Evolutionary conservation across 1,140 invertebrate species (phyloP).

Genomic region (Macrosteles quadrilineatus): DNA sequence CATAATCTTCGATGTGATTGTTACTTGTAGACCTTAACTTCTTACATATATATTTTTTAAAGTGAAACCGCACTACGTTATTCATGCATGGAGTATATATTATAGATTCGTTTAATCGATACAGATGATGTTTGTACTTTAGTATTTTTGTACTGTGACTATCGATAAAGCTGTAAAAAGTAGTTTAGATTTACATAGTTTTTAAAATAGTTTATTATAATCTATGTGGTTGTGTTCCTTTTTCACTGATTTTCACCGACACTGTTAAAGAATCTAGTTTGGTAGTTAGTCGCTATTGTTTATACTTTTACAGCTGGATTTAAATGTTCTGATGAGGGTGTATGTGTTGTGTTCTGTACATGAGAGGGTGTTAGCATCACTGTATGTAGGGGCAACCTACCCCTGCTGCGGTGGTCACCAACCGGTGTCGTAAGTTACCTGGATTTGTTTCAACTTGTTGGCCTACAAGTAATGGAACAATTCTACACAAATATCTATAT

Average conservation of each 20-base stretch:
- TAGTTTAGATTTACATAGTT: slow-evolving; percentile 36
- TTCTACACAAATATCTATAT: slow-evolving; percentile 37
- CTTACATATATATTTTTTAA: slow-evolving; percentile 42
- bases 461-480: slow-evolving; percentile 35
- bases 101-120: slow-evolving; percentile 39
- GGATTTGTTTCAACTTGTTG: slow-evolving; percentile 16
- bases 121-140: slow-evolving; percentile 42
- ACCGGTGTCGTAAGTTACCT: slow-evolving; percentile 32
- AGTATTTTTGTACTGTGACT: slow-evolving; percentile 44
- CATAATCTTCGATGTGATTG: slow-evolving; percentile 38
- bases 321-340: slow-evolving; percentile 12
- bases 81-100: slow-evolving; percentile 39
- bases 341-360: too few relatives aligned
- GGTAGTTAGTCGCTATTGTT: slow-evolving; percentile 35
- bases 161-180: slow-evolving; percentile 38
- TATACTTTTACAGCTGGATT: slow-evolving; percentile 23
- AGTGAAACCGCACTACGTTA: slow-evolving; percentile 40
- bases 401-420: slow-evolving; percentile 20
- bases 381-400: background rate
- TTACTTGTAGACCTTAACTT: slow-evolving; percentile 36
- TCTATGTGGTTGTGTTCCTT: slow-evolving; percentile 39
- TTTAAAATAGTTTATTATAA: slow-evolving; percentile 28
- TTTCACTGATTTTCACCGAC: slow-evolving; percentile 33
- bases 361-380: background rate
- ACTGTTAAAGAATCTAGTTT: slow-evolving; percentile 33